Evolutionary conservation across 1,140 invertebrate genomes (phyloP), one percentile per base, ranked within the genome.

Genomic region (Musca vetustissima): DNA sequence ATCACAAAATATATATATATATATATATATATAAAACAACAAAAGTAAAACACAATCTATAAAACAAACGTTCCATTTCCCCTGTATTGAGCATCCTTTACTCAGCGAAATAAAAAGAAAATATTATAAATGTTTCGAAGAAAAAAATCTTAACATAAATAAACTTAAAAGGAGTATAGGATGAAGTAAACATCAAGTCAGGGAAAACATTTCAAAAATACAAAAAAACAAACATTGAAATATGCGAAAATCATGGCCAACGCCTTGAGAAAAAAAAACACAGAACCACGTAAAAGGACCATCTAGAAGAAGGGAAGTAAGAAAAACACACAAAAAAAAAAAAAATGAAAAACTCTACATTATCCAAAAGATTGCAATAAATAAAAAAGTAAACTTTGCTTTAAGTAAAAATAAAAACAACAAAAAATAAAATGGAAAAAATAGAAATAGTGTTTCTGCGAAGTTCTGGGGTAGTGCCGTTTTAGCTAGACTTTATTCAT

Each of bases 401-500:
- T 57, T 57, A 57, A 25, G 3, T 28, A 4, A 9, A 36, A 8
- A 36, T 32, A 1, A n/a, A 59, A 59, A n/a, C n/a, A 32, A 32
- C 25, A 59, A n/a, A n/a, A 59, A 17, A 59, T 55, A 15, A 59
- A 59, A 15, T n/a, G 17, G 17, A 59, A 36, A 25, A 14, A 57
- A 28, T n/a, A 59, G 11, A 59, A 61, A 61, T 7, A 32, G 19
- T 55, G 19, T 24, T 2, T 11, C 24, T 55, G 15, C 14, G 49
- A 19, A 19, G 21, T 21, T 52, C 19, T 1, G 49, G 21, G 21
- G 21, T 21, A 6, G 49, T 21, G 21, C 17, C 19, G 17, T 21
- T 4, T 2, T 21, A 21, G 21, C 17, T 52, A 52, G 57, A 61
- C 28, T 66, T 47, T 47, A 43, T 50, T 66, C 47, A 66, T 80